Percentiles rank a stretch among this genome's conserved stretches.
Conservation (phyloP, 2,113 vertebrate species). For the Megaptera novaeangliae region DNA sequence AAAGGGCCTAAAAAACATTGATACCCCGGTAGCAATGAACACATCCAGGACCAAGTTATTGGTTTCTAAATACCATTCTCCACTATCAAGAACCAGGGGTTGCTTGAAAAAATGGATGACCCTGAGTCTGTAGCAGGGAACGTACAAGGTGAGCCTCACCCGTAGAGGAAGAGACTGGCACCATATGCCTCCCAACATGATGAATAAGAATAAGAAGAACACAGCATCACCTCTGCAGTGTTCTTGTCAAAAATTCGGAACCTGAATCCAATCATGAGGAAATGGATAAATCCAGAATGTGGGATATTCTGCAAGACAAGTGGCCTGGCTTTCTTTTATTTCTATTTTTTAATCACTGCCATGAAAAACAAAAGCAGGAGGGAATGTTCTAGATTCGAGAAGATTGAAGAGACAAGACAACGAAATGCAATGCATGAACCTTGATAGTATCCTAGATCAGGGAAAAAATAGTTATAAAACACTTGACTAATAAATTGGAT, state of each 20-base stretch:
- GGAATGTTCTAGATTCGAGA: background rate
- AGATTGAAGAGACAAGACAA: background rate
- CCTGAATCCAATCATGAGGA: background rate
- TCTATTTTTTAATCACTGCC: background rate
- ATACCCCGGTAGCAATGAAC: background rate
- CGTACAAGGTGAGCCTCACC: background rate
- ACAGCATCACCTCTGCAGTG: background rate
- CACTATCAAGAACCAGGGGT: background rate
- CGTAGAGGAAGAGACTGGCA: background rate
- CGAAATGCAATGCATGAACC: background rate
- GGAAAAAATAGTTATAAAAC: background rate
- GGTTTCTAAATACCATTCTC: background rate
- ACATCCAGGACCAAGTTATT: background rate
- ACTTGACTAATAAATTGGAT: background rate
- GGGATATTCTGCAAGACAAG: background rate
- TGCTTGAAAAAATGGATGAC: background rate
- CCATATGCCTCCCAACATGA: background rate
- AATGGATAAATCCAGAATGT: background rate
- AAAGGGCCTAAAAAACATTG: background rate
- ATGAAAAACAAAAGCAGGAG: slow-evolving; percentile 4
- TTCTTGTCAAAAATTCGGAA: background rate
- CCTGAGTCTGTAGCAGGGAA: background rate
- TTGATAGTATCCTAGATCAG: background rate
- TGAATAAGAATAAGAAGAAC: background rate
- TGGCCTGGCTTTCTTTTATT: background rate